Conservation (phyloP, 2,113 vertebrate species). For the Anser brachyrhynchus region DNA sequence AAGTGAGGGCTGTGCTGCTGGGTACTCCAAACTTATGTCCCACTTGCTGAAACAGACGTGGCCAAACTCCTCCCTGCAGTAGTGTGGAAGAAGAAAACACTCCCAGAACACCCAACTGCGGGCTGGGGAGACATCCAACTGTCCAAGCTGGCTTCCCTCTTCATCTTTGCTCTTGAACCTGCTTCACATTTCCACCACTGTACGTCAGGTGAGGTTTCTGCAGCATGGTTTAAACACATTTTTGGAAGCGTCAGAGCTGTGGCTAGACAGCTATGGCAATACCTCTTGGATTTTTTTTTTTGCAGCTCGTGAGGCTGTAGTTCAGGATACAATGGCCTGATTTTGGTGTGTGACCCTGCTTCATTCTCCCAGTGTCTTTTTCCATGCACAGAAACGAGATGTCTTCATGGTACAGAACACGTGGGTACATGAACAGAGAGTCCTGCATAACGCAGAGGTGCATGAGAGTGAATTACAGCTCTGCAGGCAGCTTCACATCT, state of each 20-base stretch:
- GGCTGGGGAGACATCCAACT: not conserved
- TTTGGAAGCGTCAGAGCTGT: not conserved
- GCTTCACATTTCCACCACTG: not conserved
- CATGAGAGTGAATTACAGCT: rapidly evolving
- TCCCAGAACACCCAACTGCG: not conserved
- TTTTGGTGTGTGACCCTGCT: not conserved
- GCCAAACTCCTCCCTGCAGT: not conserved
- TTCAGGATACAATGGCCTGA: not conserved
- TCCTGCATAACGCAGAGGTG: not conserved
- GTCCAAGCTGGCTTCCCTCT: too few relatives aligned
- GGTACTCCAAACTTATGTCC: not conserved
- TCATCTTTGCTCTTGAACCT: not conserved
- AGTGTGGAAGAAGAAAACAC: rapidly evolving
- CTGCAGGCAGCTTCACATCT: not conserved
- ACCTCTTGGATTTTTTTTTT: not conserved
- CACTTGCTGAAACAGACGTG: not conserved
- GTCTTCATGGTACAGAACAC: not conserved
- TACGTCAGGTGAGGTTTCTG: rapidly evolving
- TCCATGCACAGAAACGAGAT: not conserved
- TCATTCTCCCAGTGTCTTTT: not conserved
- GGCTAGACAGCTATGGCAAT: not conserved
- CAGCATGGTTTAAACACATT: not conserved
- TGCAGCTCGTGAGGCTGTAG: not conserved
- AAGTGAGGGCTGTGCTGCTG: not conserved
- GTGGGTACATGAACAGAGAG: not conserved